phyloP scores from a whole-genome alignment of 1,140 invertebrate genomes.

The Papilio aristodemus region DNA sequence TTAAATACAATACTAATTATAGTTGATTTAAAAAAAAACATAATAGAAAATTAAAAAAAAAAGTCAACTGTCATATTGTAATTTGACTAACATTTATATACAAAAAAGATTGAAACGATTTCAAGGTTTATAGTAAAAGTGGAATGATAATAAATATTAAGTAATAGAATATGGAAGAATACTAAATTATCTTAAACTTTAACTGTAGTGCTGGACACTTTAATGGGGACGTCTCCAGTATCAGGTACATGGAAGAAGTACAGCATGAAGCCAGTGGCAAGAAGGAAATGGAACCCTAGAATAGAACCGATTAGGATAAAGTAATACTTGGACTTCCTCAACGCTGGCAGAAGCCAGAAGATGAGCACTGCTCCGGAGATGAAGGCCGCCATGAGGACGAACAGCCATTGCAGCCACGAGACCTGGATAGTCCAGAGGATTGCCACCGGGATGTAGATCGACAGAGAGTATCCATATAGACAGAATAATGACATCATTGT shows the following conservation, averaged over 20 bases:
- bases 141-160: constrained; percentile 28
- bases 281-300: constrained; percentile 87
- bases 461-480: constrained; percentile 96
- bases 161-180: background rate
- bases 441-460: constrained; percentile 96
- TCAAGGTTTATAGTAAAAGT: background rate
- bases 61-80: too few species aligned
- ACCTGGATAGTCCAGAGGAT: constrained; percentile 95
- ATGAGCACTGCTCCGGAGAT: constrained; percentile 93
- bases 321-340: constrained; percentile 85
- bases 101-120: constrained; percentile 6
- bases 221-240: constrained; percentile 29
- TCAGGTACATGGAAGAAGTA: constrained; percentile 76
- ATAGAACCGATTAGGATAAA: constrained; percentile 85
- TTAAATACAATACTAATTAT: too few species aligned
- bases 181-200: constrained; percentile 28
- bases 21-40: too few species aligned
- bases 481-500: constrained; percentile 92
- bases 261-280: constrained; percentile 93
- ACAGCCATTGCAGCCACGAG: constrained; percentile 91
- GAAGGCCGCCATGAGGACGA: constrained; percentile 89
- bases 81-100: background rate
- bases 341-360: constrained; percentile 88
- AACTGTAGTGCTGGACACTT: constrained; percentile 36
- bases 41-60: too few species aligned